A percentile compares a stretch with the other conserved stretches of the same genome.
These are phyloP conservation scores for Caenorhabditis becei DNA, from an alignment of 2,888 invertebrate species.

Conservation along the genomic window DNA sequence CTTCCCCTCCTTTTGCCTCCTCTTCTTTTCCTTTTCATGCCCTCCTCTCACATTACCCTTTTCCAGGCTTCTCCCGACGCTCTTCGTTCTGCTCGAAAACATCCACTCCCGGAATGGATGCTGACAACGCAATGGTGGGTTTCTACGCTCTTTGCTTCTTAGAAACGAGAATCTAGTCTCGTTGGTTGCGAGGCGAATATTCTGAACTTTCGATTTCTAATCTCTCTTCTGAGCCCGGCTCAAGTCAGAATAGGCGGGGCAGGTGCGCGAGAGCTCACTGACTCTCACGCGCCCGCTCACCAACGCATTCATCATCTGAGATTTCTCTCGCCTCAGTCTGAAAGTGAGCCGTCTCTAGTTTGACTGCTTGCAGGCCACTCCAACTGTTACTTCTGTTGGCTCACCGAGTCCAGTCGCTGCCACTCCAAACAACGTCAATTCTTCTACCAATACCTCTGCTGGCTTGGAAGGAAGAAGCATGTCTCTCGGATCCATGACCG, in stretches of 20 bases:
- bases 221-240: conserved; percentile 26
- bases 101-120: conserved; percentile 60
- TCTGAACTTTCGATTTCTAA: conserved; percentile 48
- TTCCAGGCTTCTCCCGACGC: conserved; percentile 58
- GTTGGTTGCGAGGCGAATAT: neutral
- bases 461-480: conserved; percentile 68
- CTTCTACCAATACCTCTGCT: conserved; percentile 6
- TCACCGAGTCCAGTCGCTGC: neutral
- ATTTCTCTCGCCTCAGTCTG: conserved; percentile 2
- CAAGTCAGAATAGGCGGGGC: conserved; percentile 51
- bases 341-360: conserved; percentile 8
- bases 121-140: conserved; percentile 41
- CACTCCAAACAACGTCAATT: neutral
- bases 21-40: conserved; percentile 1
- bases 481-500: conserved; percentile 72
- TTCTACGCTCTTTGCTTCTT: neutral
- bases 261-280: conserved; percentile 9
- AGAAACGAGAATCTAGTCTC: neutral
- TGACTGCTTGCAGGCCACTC: conserved; percentile 31
- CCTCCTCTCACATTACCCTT: conserved; percentile 4
- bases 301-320: conserved; percentile 9
- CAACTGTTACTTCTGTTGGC: conserved; percentile 13
- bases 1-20: neutral
- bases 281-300: neutral
- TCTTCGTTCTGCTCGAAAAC: conserved; percentile 62